Evolutionary conservation across 2,888 invertebrate species (phyloP).

Genomic region (Himalopsyche japonica): DNA sequence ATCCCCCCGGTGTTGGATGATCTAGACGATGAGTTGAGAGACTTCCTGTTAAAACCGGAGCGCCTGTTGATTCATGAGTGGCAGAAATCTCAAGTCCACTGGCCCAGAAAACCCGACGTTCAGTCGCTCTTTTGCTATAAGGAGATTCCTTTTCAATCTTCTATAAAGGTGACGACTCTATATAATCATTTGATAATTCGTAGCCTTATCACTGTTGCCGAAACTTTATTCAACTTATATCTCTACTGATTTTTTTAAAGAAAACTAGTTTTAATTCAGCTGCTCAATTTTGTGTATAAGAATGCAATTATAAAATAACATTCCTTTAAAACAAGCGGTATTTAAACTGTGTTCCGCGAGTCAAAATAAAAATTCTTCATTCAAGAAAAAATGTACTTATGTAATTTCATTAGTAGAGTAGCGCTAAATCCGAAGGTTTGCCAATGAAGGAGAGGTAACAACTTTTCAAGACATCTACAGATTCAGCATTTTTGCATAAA

Average conservation of each 20-base stretch:
- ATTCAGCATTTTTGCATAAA: too few species aligned
- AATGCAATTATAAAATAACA: not conserved
- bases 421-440: too few species aligned
- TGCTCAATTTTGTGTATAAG: not conserved
- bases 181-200: not conserved
- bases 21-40: slow-evolving; percentile 65
- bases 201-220: not conserved
- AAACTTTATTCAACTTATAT: too few species aligned
- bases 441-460: too few species aligned
- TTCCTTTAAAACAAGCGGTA: too few species aligned
- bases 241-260: too few species aligned
- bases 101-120: slow-evolving; percentile 61
- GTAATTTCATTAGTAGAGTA: too few species aligned
- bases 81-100: slow-evolving; percentile 69
- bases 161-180: slow-evolving; percentile 51
- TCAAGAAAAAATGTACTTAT: too few species aligned
- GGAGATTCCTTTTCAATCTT: slow-evolving; percentile 56
- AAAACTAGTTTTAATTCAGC: not conserved
- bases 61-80: slow-evolving; percentile 73
- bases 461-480: too few species aligned
- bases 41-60: slow-evolving; percentile 70
- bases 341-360: too few species aligned
- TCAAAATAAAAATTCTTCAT: too few species aligned
- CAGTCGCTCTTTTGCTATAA: slow-evolving; percentile 58
- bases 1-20: slow-evolving; percentile 69